Evolutionary conservation across 2,888 invertebrate genomes (phyloP).

Genomic region (Malthinus seriepunctatus): DNA sequence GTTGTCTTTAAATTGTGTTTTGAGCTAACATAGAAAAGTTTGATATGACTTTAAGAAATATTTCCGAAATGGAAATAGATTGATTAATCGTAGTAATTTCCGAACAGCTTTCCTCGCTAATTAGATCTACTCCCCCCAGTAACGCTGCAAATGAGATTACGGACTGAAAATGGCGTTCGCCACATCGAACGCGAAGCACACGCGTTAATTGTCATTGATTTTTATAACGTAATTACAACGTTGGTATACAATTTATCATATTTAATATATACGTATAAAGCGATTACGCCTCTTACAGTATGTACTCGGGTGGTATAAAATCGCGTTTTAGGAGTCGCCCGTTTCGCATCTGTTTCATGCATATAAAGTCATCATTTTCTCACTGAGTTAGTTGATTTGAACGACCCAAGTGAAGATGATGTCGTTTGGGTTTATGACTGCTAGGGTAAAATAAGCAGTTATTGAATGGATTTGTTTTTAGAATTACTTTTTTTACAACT

Average conservation of each 20-base stretch:
- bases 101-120: slow-evolving; percentile 58
- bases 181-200: slow-evolving; percentile 50
- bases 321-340: slow-evolving; percentile 12
- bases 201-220: slow-evolving; percentile 58
- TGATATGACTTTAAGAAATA: slow-evolving; percentile 42
- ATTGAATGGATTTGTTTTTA: slow-evolving; percentile 10
- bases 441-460: slow-evolving; percentile 20
- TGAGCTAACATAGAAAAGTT: slow-evolving; percentile 9
- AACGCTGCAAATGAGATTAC: slow-evolving; percentile 56
- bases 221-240: slow-evolving; percentile 55
- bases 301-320: slow-evolving; percentile 7
- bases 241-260: slow-evolving; percentile 53
- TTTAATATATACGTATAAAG: slow-evolving; percentile 25
- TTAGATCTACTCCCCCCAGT: slow-evolving; percentile 54
- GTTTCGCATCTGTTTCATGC: slow-evolving; percentile 21
- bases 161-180: slow-evolving; percentile 55
- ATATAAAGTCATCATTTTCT: slow-evolving; percentile 22
- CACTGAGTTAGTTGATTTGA: slow-evolving; percentile 20
- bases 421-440: slow-evolving; percentile 20
- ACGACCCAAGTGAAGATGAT: slow-evolving; percentile 18
- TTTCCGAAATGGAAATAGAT: slow-evolving; percentile 54
- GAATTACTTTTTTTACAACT: slow-evolving; percentile 5
- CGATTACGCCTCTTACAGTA: slow-evolving; percentile 14
- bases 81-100: slow-evolving; percentile 64
- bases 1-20: not conserved